Conservation (phyloP, 2,888 invertebrate genomes). For the Phanerotoma sp. region DNA sequence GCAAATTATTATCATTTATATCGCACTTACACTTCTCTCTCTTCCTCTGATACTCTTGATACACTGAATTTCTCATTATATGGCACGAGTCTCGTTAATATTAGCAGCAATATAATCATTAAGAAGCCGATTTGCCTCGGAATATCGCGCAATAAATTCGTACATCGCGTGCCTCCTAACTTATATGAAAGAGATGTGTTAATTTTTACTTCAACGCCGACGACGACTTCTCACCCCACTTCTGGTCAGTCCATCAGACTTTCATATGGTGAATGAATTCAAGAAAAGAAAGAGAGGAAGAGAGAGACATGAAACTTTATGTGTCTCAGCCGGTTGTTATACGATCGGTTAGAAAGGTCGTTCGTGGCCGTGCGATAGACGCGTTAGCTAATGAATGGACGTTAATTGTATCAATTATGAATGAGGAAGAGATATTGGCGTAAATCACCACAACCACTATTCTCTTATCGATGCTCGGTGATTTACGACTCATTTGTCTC, state of each 20-base stretch:
- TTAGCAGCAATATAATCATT: constrained; percentile 23
- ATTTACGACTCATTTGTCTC: constrained; percentile 42
- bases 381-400: constrained; percentile 49
- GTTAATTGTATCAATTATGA: constrained; percentile 56
- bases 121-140: constrained; percentile 19
- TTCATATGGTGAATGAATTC: not conserved
- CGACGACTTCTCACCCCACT: constrained; percentile 7
- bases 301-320: constrained; percentile 29
- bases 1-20: constrained; percentile 20
- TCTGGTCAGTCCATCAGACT: too few species aligned
- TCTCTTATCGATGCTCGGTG: constrained; percentile 50
- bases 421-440: constrained; percentile 45
- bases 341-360: constrained; percentile 33
- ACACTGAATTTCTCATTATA: too few species aligned
- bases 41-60: not conserved
- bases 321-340: constrained; percentile 17
- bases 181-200: constrained; percentile 14
- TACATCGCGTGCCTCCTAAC: constrained; percentile 20
- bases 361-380: constrained; percentile 32
- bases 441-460: constrained; percentile 37
- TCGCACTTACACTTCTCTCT: not conserved
- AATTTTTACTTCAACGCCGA: constrained; percentile 14
- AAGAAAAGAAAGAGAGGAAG: not conserved
- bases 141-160: constrained; percentile 25
- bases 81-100: constrained; percentile 9